phyloP scores from a whole-genome alignment of 2,888 invertebrate genomes.

The Ferrisia virgata region DNA sequence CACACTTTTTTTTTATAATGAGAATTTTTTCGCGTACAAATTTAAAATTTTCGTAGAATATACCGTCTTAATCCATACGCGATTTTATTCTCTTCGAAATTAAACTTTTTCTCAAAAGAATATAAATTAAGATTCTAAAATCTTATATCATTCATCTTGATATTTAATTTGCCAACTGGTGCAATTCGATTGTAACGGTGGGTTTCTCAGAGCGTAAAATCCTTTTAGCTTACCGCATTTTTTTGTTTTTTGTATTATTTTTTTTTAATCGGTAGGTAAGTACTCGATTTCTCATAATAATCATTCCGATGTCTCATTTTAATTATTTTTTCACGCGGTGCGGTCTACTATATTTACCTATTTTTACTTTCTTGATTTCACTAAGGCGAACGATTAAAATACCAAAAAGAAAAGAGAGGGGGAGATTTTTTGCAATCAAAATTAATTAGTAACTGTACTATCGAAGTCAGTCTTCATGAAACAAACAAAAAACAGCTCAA shows the following conservation, averaged over 20 bases:
- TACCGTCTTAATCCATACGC: not conserved
- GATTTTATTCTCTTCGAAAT: not conserved
- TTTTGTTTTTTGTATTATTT: not conserved
- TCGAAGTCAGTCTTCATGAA: not conserved
- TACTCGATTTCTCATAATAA: not conserved
- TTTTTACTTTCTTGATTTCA: not conserved
- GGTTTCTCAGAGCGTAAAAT: not conserved
- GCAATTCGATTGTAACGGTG: not conserved
- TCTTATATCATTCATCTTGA: constrained; percentile 6
- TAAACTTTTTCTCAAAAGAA: not conserved
- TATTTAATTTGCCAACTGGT: not conserved
- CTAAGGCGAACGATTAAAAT: not conserved
- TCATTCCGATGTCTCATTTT: not conserved
- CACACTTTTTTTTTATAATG: not conserved
- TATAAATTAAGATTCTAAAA: not conserved
- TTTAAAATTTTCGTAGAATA: not conserved
- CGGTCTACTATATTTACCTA: too few relatives aligned
- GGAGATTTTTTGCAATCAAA: not conserved
- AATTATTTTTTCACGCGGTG: too few relatives aligned
- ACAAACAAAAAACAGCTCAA: too few relatives aligned
- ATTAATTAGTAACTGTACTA: not conserved
- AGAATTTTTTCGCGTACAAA: not conserved
- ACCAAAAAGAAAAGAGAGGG: not conserved
- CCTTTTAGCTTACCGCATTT: not conserved
- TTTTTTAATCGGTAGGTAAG: not conserved